phyloP scores from a whole-genome alignment of 2,888 invertebrate genomes.

The Ernsta delagoae region DNA sequence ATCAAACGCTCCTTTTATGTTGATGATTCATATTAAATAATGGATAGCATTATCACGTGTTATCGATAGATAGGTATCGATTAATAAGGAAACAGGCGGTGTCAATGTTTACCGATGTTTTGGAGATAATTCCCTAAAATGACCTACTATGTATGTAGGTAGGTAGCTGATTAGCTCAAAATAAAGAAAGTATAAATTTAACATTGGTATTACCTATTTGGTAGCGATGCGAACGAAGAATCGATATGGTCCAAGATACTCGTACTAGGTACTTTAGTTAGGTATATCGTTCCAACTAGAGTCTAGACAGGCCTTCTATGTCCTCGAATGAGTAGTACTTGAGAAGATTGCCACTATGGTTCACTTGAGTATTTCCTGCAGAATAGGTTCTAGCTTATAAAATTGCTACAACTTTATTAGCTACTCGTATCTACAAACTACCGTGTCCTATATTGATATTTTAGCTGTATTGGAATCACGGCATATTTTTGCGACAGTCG shows the following conservation, averaged over 20 bases:
- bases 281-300: background rate
- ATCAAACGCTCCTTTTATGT: background rate
- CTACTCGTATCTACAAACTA: background rate
- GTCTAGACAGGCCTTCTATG: background rate
- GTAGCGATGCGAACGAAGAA: too few species aligned
- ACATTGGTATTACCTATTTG: too few species aligned
- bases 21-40: background rate
- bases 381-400: too few species aligned
- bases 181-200: too few species aligned
- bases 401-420: background rate
- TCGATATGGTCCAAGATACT: too few species aligned
- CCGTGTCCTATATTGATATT: too few species aligned
- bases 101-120: background rate
- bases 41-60: background rate
- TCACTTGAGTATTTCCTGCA: too few species aligned
- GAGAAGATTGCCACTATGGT: background rate
- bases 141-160: too few species aligned
- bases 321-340: conserved; percentile 1
- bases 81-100: background rate
- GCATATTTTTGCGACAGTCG: background rate
- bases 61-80: background rate
- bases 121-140: too few species aligned
- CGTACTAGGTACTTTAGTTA: background rate
- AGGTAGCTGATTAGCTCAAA: too few species aligned
- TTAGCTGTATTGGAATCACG: background rate